Conservation (phyloP, 2,888 invertebrate genomes). For the Hoplodrina blanda region DNA sequence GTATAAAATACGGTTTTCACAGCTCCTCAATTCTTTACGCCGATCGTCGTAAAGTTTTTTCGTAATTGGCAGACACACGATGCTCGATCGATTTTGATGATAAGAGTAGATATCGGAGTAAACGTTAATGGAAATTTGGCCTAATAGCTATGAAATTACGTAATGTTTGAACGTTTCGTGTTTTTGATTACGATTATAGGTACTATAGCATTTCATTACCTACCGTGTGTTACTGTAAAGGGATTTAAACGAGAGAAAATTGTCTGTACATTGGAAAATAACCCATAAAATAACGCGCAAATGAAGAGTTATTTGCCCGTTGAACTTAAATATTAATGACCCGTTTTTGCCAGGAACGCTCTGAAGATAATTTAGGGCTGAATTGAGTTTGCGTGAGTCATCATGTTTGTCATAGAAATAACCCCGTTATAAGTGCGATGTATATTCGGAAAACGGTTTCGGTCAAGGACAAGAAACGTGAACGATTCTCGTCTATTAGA, state of each 20-base stretch:
- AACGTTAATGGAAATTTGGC: constrained; percentile 15
- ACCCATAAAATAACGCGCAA: not conserved
- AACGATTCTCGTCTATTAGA: not conserved
- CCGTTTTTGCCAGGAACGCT: constrained; percentile 13
- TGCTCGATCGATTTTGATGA: constrained; percentile 32
- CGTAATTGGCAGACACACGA: constrained; percentile 1
- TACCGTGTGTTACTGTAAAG: not conserved
- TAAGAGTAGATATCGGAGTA: not conserved
- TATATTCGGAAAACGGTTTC: not conserved
- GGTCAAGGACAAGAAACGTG: not conserved
- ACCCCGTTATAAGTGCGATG: constrained; percentile 6
- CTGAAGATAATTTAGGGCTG: constrained; percentile 15
- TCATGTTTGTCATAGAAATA: constrained; percentile 15
- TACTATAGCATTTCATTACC: constrained; percentile 6
- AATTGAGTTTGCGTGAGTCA: constrained; percentile 43
- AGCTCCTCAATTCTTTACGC: not conserved
- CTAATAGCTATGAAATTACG: constrained; percentile 23
- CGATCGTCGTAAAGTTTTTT: constrained; percentile 23
- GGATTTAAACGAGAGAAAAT: not conserved
- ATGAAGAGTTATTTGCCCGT: constrained; percentile 2
- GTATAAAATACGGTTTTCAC: constrained; percentile 14
- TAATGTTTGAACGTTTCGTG: constrained; percentile 4
- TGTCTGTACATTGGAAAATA: not conserved
- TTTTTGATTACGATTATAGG: constrained; percentile 18
- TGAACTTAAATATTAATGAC: constrained; percentile 22